Evolutionary conservation across 2,888 invertebrate genomes (phyloP), one percentile per base, ranked within the genome.

Genomic region (Phortica okadai): DNA sequence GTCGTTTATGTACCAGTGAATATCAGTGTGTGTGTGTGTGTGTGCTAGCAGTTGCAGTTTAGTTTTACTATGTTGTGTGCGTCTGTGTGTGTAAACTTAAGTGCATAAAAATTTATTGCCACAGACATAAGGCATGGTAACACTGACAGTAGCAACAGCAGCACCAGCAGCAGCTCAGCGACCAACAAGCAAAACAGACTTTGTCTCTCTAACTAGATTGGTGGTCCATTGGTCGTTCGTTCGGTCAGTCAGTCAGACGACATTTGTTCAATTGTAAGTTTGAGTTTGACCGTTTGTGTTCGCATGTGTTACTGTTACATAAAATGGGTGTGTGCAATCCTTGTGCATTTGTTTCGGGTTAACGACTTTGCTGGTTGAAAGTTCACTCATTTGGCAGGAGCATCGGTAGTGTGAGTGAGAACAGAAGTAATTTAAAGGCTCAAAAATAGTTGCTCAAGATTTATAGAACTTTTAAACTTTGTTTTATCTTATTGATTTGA

Each of bases 51-150:
- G 25, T 41, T 54, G 70, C 70, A 54, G 54, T 50, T 54, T 70
- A 8, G 11, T 21, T 70, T 25, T 70, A n/a, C 16, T 21, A 50
- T 8, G n/a, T 10, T 25, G 16, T 45, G 11, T 45, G 74, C 25
- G 21, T 59, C n/a, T 42, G 62, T 45, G 58, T 42, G n/a, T 58
- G 5, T 58, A 58, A 41, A 41, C 45, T 73, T 16, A 82, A 80
- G 75, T 74, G 79, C 85, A 84, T 84, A 85, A 84, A 85, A 87
- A 82, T 84, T 82, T 76, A 84, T 79, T 59, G 67, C 79, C 69
- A 66, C 16, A 42, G 69, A 70, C 69, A 70, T 6, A 16, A 44
- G 6, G 14, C 10, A 21, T 8, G 41, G 11, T 16, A 69, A 21
- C 50, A 70, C 7, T 25, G 21, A 59, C 59, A 59, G 14, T 16